Base-by-base conservation (phyloP, 53 echinoderm and acorn worm genomes). In the Arbacia lixula region DNA sequence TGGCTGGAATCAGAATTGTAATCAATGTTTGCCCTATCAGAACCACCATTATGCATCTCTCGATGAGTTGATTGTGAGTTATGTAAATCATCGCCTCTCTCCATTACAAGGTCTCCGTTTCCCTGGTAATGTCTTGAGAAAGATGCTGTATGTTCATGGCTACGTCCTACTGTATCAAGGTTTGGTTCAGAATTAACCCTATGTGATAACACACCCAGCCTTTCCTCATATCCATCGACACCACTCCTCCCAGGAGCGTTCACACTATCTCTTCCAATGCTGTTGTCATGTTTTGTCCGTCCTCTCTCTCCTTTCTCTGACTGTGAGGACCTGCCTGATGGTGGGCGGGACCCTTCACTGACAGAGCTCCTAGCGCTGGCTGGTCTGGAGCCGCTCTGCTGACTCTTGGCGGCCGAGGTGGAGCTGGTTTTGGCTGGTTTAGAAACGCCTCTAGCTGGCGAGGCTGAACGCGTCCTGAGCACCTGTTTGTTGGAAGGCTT, bases 301-400 rank as follows among this genome's bases (percentile, higher is more conserved):
- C 17, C 1, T 46, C 26, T 53, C 53, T 53, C 53, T 46, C 26
- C 52, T 38, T 53, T 75, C 37, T 75, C 75, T 34, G 53, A n/a
- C 36, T n/a, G 54, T n/a, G 75, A 20, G 2, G 14, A 11, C 57
- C 75, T 53, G 1, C 75, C 75, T 2, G 75, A 55, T 4, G 75
- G 75, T 33, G 75, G 75, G 24, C 75, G 75, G 4, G 75, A 75
- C 34, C 75, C 75, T 55, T 75, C 75, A 16, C 75, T 75, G 6
- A 36, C 25, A 53, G 34, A 53, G 43, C 75, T 75, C 54, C 55
- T 75, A 19, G 75, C 75, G 36, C 75, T 75, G 19, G 54, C 52
- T 10, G 75, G 75, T 9, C 54, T 52, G 1, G 75, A 75, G 11
- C 9, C 20, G 19, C 33, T 33, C 22, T 33, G 52, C 55, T 38